Evolutionary conservation across 2,113 vertebrate genomes (phyloP), one percentile per base, ranked within the genome.

Genomic region (Nerophis lumbriciformis): DNA sequence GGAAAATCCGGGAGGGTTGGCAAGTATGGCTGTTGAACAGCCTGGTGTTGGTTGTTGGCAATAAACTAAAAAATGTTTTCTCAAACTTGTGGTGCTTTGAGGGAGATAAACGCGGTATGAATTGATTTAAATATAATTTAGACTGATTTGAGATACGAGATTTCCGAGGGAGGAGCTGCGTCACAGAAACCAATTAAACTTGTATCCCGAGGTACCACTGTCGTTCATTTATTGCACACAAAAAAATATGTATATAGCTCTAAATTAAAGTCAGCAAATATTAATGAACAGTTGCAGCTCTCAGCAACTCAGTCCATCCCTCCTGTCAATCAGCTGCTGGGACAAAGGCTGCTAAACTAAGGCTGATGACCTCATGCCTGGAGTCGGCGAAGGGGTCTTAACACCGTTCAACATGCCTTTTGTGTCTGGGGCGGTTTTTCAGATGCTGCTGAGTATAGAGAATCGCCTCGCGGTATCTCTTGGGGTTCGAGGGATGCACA

Each of bases 261-360:
- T 1, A 14, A 12, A 14, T 10, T 13, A 28, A 38, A 66, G 59
- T 62, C 4, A 1, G 6, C 21, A 6, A 52, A 54, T 69, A 12
- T 53, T 59, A 5, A 28, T 6, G 59, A 59, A 21, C 45, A 36
- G 61, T 56, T 69, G 59, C 66, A 72, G 61, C 69, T 77, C 79
- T 74, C 77, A 63, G 69, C 5, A 19, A 80, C 61, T 49, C 66
- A 67, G 62, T 68, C 39, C 78, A 75, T 63, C 77, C 85, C 69
- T 68, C 69, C 71, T 61, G 82, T 81, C 85, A 82, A 78, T 86
- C 87, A 83, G 19, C n/a, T 71, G 56, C 55, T 5, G 53, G 75
- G 64, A 88, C 85, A 87, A 86, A 86, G 81, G 78, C 76, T 68
- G 69, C 87, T 88, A 87, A 85, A 84, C 54, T 77, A 72, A 79